Percentiles rank a stretch among this genome's conserved stretches.
phyloP scores from a whole-genome alignment of 2,113 vertebrate species.

The Menidia beryllina region DNA sequence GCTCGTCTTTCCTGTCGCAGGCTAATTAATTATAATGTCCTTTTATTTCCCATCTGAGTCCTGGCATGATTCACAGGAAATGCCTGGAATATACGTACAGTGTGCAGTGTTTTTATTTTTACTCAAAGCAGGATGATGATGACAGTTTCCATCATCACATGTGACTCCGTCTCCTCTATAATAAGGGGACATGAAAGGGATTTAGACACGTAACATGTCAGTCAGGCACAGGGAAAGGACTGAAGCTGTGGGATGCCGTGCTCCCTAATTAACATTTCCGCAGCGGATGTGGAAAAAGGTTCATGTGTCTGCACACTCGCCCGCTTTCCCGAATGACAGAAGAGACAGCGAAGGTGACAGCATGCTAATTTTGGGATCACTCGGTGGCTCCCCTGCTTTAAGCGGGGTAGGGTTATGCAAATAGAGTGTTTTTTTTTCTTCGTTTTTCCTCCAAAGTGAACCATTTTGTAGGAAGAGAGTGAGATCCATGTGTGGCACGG shows the following conservation, averaged over 20 bases:
- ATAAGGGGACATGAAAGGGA: constrained; percentile 80
- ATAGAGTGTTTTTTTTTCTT: constrained; percentile 61
- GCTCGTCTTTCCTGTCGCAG: constrained; percentile 24
- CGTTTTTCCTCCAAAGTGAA: neutral
- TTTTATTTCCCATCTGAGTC: constrained; percentile 52
- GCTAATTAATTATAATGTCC: constrained; percentile 54
- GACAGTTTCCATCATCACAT: constrained; percentile 64
- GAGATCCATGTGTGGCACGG: constrained; percentile 31
- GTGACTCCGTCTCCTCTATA: constrained; percentile 72
- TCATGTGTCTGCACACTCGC: constrained; percentile 72
- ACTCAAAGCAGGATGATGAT: constrained; percentile 40
- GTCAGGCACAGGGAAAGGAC: constrained; percentile 71
- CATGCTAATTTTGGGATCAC: constrained; percentile 78
- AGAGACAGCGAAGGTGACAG: constrained; percentile 82
- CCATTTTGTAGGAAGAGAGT: constrained; percentile 41
- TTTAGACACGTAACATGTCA: constrained; percentile 78
- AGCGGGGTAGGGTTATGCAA: constrained; percentile 77
- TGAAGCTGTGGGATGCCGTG: constrained; percentile 75
- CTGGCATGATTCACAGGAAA: constrained; percentile 1
- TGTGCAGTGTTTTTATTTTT: constrained; percentile 43
- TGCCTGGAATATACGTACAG: constrained; percentile 21
- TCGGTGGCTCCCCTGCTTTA: constrained; percentile 75
- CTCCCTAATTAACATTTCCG: constrained; percentile 81
- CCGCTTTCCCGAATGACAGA: constrained; percentile 80
- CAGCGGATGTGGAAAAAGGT: constrained; percentile 76